phyloP scores from a whole-genome alignment of 2,888 invertebrate species.

The Megalurothrips usitatus region DNA sequence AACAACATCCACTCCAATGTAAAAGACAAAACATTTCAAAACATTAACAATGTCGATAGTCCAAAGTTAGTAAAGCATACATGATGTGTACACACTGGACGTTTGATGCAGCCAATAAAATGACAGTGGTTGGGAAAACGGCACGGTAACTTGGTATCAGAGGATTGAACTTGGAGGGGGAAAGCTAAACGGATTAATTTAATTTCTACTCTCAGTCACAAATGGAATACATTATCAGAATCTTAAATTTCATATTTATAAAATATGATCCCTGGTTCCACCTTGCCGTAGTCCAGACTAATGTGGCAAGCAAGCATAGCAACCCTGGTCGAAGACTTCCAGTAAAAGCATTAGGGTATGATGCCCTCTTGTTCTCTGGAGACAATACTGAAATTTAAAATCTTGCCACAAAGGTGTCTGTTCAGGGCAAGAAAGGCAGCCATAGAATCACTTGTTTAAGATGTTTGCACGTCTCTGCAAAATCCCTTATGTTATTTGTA shows the following conservation, averaged over 20 bases:
- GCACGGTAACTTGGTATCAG: neutral
- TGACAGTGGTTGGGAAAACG: neutral
- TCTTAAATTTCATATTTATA: neutral
- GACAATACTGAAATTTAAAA: neutral
- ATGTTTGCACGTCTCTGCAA: neutral
- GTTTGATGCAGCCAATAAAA: neutral
- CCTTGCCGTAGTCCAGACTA: neutral
- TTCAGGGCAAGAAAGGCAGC: neutral
- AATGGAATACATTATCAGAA: neutral
- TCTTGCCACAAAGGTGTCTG: neutral
- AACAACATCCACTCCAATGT: conserved; percentile 14
- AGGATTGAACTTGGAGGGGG: conserved; percentile 14
- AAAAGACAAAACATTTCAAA: conserved; percentile 19
- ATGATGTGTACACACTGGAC: neutral
- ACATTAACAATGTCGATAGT: conserved; percentile 21
- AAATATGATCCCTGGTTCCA: neutral
- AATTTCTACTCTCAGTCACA: neutral
- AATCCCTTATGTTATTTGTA: neutral
- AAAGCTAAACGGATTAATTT: neutral
- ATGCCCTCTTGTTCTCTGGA: neutral
- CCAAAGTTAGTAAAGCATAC: conserved; percentile 4
- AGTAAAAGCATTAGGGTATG: neutral
- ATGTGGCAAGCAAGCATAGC: neutral
- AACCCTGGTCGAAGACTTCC: neutral
- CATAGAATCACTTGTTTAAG: neutral